Evolutionary conservation across 2,888 invertebrate species (phyloP), one percentile per base, ranked within the genome.

Genomic region (Dicyrtomina minuta): DNA sequence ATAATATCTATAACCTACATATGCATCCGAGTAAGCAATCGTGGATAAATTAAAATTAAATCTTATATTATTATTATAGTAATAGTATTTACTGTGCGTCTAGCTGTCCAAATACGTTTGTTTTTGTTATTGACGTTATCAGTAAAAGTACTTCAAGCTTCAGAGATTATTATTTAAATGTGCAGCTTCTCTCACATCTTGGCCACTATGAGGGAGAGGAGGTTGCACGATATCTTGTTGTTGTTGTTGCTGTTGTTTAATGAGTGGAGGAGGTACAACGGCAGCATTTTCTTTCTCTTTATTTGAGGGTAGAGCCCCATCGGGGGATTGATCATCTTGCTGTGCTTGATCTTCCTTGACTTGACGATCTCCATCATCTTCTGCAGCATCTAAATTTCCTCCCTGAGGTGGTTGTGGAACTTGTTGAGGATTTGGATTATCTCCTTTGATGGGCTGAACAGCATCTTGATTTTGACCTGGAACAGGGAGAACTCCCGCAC

Each of bases 241-340:
- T n/a, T n/a, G n/a, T n/a, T n/a, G n/a, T 22, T 39, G 15, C 1
- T 10, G 10, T 5, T 46, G 66, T n/a, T 39, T 39, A 12, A 17
- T 39, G 2, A 71, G 72, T 22, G 72, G 55, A 51, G 72, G 74
- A n/a, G 12, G 62, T 2, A 65, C 61, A 4, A 20, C 59, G 12
- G n/a, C 69, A n/a, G 67, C 68, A 12, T 62, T 64, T 27, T 66
- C 60, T n/a, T 71, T 74, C 17, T 58, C 58, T 41, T 58, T 33
- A 33, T 33, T 33, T 3, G 33, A 33, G 33, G 33, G 33, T 20
- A 77, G 59, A 10, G 70, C 72, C 12, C 78, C 78, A 55, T 78
- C 78, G 1, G 78, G 78, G 39, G 78, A 78, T 46, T 78, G 76
- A 55, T 78, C 78, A 69, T 76, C 75, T 66, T 71, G 72, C 15